Evolutionary conservation across 2,113 vertebrate genomes (phyloP), one percentile per base, ranked within the genome.

Genomic region (Theristicus caerulescens): DNA sequence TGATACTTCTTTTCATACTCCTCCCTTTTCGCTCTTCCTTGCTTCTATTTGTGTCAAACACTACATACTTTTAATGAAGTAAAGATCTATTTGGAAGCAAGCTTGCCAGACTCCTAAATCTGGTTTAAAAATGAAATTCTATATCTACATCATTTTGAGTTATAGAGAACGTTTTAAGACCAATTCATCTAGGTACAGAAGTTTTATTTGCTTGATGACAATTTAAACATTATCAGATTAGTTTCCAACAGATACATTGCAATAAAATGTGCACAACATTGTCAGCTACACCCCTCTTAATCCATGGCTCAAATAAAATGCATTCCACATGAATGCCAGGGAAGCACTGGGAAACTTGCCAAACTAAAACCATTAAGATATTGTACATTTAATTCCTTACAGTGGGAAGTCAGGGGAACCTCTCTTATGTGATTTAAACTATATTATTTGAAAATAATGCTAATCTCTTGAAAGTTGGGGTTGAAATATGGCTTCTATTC

Each of bases 141-240:
- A 21, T 22, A 18, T 19, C 42, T 67, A 36, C 4, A 24, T 59
- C 0, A 36, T 74, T 94, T 81, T 42, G 46, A 65, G 25, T 40
- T 76, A 52, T 11, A 88, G 32, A 67, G 52, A 69, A 77, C 17
- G 71, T 82, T 72, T 87, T 54, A 83, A 73, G 32, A 46, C 14
- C 8, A 42, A 34, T 85, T 92, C 22, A 42, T 73, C 22, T 4
- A 13, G 19, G 8, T 46, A 59, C 17, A 69, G 51, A 77, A 64
- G 14, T 84, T 90, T 69, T 78, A 74, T 88, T 92, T 86, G 7
- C 25, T 67, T 80, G 61, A 89, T 87, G 73, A 84, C 94, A 94
- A 69, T 7, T n/a, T 76, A 91, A 95, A 86, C 10, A 65, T 91
- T 94, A 91, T 86, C 91, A 71, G 55, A 89, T 86, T 87, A 69